Base-by-base conservation (phyloP, 2,797 vertebrate species). In the Molossus molossus region DNA sequence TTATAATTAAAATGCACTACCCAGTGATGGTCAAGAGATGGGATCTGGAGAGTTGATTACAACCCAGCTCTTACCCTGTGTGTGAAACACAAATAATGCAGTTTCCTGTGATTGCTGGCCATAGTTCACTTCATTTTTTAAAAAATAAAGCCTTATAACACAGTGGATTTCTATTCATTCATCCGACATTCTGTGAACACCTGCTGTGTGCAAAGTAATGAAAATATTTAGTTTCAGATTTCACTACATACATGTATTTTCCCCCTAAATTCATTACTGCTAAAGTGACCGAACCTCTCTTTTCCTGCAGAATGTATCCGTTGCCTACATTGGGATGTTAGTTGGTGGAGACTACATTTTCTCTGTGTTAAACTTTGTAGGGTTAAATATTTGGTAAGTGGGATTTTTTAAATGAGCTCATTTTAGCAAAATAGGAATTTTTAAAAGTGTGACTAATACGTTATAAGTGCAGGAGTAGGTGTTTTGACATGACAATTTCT, bases 331-430 rank as follows among this genome's bases (percentile, higher is more conserved):
- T 0, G 99, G 99, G 58, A 99, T 99, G 97, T 98, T 99, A 95
- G 82, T 99, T 60, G 99, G 99, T 50, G 99, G 99, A 97, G 99
- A 99, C 98, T 99, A 99, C 77, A 72, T 99, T 91, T 99, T 99
- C 97, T 99, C 99, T 1, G 92, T 99, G 98, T 98, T 98, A 90
- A 99, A 99, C 98, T 99, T 99, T 87, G 64, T 99, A 17, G 99
- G 99, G 15, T 98, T 99, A 97, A 99, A 99, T 97, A 99, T 99
- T 98, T 99, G 99, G 99, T 99, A 98, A 99, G 98, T 98, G 77
- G 40, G 79, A 87, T 67, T 94, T 94, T 93, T 92, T 92, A n/a
- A 97, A 67, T 89, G 92, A 65, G 48, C 9, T 97, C 73, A 67
- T 62, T 92, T 96, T 90, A 62, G 85, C 93, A 69, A 90, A 84